Evolutionary conservation across 2,113 vertebrate species (phyloP).

Genomic region (Entelurus aequoreus): DNA sequence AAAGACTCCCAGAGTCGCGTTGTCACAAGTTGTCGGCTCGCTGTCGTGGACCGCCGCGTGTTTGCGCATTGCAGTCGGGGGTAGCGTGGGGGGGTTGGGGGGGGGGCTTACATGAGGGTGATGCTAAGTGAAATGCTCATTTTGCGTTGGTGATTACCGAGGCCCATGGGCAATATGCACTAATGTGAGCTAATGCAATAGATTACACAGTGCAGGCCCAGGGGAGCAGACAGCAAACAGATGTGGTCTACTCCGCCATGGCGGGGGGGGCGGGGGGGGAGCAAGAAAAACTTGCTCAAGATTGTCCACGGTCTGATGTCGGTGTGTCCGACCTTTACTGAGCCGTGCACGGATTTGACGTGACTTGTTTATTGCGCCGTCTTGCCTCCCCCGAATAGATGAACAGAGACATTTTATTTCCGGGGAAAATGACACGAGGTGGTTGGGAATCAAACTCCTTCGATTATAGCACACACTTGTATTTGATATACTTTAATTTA

Average conservation of each 20-base stretch:
- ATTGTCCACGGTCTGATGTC: conserved; percentile 39
- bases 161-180: conserved; percentile 79
- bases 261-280: conserved; percentile 13
- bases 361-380: too few relatives aligned
- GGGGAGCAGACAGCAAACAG: conserved; percentile 77
- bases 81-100: conserved; percentile 1
- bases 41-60: conserved; percentile 43
- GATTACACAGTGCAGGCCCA: conserved; percentile 77
- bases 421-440: too few relatives aligned
- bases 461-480: too few relatives aligned
- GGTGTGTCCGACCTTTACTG: conserved; percentile 52
- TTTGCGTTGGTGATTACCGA: conserved; percentile 78
- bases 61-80: neutral
- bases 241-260: conserved; percentile 66
- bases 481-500: too few relatives aligned
- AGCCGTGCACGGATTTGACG: too few relatives aligned
- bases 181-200: conserved; percentile 86
- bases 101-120: conserved; percentile 66
- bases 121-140: conserved; percentile 81
- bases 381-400: too few relatives aligned
- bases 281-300: conserved; percentile 29
- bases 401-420: too few relatives aligned
- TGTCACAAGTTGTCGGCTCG: conserved; percentile 55
- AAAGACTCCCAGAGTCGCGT: conserved; percentile 32
- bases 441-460: too few relatives aligned